These are phyloP conservation scores for Ceriagrion tenellum DNA, from an alignment of 2,888 invertebrate genomes.

Conservation along the genomic window DNA sequence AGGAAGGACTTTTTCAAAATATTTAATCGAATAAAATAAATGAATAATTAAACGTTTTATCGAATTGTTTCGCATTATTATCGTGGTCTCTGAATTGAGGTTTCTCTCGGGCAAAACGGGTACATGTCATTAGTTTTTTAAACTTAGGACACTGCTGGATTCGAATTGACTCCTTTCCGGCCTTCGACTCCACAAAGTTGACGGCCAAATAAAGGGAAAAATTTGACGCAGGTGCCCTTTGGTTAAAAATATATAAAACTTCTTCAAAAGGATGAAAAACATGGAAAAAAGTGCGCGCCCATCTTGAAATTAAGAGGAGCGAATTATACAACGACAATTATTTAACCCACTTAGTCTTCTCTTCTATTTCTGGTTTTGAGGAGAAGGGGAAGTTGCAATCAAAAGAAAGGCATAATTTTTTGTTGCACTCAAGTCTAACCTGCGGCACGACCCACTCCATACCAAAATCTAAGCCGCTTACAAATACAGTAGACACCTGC, in stretches of 20 bases:
- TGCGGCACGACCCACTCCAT: background rate
- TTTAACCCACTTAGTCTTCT: slow-evolving; percentile 38
- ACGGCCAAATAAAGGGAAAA: background rate
- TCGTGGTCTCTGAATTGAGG: slow-evolving; percentile 72
- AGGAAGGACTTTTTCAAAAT: slow-evolving; percentile 50
- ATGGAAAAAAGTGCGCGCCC: slow-evolving; percentile 53
- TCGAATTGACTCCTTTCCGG: slow-evolving; percentile 20
- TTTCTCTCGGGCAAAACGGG: slow-evolving; percentile 72
- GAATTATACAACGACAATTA: background rate
- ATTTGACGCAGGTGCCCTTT: slow-evolving; percentile 62
- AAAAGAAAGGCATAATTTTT: background rate
- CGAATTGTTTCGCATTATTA: slow-evolving; percentile 69
- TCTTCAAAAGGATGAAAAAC: slow-evolving; percentile 57
- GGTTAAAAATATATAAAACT: slow-evolving; percentile 55
- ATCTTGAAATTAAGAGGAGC: slow-evolving; percentile 48
- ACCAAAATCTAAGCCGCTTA: background rate
- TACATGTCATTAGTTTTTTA: slow-evolving; percentile 71
- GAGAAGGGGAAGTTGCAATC: background rate
- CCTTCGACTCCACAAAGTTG: background rate
- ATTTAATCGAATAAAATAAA: slow-evolving; percentile 46
- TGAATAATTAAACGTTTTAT: slow-evolving; percentile 57
- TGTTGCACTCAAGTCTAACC: background rate
- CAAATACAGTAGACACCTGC: background rate
- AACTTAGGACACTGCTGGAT: slow-evolving; percentile 61
- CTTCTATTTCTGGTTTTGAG: background rate